Evolutionary conservation across 2,797 vertebrate species (phyloP).

Genomic region (Cottoperca gobio): DNA sequence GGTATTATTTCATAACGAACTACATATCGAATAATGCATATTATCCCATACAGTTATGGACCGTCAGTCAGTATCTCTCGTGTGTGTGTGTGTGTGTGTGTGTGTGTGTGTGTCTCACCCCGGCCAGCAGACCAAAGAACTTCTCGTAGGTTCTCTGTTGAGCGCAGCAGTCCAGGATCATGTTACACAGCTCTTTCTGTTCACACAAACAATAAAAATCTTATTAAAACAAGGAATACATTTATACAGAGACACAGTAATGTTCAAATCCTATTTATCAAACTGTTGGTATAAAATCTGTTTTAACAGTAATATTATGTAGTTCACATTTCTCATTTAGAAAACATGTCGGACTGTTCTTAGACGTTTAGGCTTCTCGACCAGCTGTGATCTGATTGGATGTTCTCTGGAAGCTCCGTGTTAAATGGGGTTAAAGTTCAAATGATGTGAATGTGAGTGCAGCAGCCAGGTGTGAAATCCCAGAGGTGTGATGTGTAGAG

Average conservation of each 20-base stretch:
- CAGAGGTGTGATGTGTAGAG: neutral
- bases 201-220: slow-evolving; percentile 43
- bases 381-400: neutral
- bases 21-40: too few species aligned
- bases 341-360: neutral
- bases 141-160: slow-evolving; percentile 99
- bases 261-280: neutral
- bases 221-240: neutral
- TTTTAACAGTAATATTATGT: neutral
- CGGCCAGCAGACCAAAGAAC: slow-evolving; percentile 97
- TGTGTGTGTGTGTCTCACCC: slow-evolving; percentile 88
- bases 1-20: too few species aligned
- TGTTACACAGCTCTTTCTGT: slow-evolving; percentile 99
- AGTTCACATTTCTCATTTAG: neutral
- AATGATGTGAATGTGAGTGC: neutral
- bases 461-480: slow-evolving; percentile 6
- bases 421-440: neutral
- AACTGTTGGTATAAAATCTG: neutral
- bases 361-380: neutral
- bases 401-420: neutral
- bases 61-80: too few species aligned
- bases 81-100: too few species aligned
- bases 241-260: neutral
- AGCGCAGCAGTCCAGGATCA: slow-evolving; percentile 99
- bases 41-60: neutral